These are phyloP conservation scores for Ptychobarbus kaznakovi DNA, from an alignment of 2,797 vertebrate species.

Conservation along the genomic window DNA sequence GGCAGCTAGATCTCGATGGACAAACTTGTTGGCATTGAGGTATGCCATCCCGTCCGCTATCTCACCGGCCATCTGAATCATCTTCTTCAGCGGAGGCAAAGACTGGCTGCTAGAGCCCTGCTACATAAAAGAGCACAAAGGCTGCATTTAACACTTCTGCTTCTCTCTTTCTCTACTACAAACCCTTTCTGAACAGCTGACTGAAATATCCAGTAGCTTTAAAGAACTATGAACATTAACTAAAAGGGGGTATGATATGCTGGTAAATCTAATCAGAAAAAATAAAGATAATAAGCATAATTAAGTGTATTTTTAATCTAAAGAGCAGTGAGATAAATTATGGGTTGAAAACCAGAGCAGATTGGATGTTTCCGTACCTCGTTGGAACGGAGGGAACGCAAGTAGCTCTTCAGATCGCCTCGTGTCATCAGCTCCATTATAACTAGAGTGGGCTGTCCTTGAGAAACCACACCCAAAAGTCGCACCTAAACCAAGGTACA, in stretches of 20 bases:
- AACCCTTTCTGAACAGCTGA: neutral
- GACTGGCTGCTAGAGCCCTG: conserved; percentile 86
- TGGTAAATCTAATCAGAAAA: neutral
- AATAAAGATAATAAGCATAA: neutral
- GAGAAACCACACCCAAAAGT: conserved; percentile 95
- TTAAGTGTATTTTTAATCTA: conserved; percentile 8
- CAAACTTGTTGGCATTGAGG: conserved; percentile 99
- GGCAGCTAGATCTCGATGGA: conserved; percentile 96
- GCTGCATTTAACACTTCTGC: conserved; percentile 1
- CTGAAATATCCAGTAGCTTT: neutral
- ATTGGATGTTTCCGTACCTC: conserved; percentile 80
- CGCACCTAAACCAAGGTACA: conserved; percentile 83
- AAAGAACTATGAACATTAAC: neutral
- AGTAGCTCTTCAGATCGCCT: conserved; percentile 96
- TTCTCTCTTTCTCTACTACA: neutral
- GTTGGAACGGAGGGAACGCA: conserved; percentile 91
- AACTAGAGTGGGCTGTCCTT: conserved; percentile 97
- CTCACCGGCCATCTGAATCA: conserved; percentile 99
- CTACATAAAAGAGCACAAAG: conserved; percentile 30
- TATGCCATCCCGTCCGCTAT: conserved; percentile 98
- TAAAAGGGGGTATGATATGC: neutral
- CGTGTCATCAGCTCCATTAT: conserved; percentile 99
- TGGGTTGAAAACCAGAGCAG: neutral
- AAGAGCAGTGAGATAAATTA: neutral
- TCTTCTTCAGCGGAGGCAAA: conserved; percentile 95